Evolutionary conservation across 2,888 invertebrate species (phyloP).

Genomic region (Geotrupes spiniger): DNA sequence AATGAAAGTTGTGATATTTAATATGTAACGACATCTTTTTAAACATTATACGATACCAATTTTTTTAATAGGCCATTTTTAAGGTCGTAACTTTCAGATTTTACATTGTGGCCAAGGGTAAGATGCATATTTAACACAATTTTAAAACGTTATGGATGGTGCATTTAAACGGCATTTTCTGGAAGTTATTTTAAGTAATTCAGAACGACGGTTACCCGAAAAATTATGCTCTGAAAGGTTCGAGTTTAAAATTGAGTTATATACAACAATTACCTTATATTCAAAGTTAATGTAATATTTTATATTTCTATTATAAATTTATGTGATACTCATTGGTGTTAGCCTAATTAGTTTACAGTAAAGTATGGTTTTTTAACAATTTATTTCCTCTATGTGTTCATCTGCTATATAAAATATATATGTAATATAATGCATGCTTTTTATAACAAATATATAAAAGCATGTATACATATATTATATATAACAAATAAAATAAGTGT

Average conservation of each 20-base stretch:
- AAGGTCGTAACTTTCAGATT: background rate
- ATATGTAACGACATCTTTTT: background rate
- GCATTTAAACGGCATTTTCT: too few relatives aligned
- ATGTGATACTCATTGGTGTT: constrained; percentile 4
- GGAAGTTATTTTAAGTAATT: too few relatives aligned
- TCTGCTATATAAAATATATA: constrained; percentile 1
- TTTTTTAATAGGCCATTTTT: background rate
- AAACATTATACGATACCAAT: background rate
- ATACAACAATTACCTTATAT: background rate
- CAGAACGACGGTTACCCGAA: too few relatives aligned
- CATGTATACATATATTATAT: too few relatives aligned
- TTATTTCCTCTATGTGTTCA: constrained; percentile 5
- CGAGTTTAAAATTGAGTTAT: too few relatives aligned
- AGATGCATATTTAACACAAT: too few relatives aligned
- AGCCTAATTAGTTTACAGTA: constrained; percentile 2
- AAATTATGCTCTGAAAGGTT: too few relatives aligned
- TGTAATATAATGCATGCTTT: too few relatives aligned
- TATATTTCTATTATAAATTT: background rate
- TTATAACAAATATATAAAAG: too few relatives aligned
- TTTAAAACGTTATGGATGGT: too few relatives aligned
- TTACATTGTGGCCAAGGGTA: background rate
- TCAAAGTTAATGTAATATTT: background rate
- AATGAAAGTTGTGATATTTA: constrained; percentile 7
- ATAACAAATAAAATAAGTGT: too few relatives aligned
- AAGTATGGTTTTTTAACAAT: background rate